Evolutionary conservation across 2,113 vertebrate species (phyloP).

Genomic region (Haplotaxodon microlepis): DNA sequence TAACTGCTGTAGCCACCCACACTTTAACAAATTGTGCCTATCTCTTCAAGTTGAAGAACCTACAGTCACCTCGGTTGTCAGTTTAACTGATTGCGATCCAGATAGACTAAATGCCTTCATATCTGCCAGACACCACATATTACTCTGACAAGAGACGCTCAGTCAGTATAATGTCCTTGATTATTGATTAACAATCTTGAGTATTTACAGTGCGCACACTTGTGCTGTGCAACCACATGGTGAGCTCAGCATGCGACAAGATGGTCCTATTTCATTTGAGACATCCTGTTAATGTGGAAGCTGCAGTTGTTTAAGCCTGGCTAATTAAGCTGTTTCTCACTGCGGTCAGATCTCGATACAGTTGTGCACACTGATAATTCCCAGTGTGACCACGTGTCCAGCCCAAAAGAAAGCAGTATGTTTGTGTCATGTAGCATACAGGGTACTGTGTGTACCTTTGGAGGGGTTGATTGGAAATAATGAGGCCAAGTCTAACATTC

Average conservation of each 20-base stretch:
- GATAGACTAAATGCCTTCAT: neutral
- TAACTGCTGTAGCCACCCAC: neutral
- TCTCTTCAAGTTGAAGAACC: neutral
- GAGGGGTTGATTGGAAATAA: neutral
- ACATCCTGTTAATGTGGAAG: neutral
- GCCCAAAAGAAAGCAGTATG: neutral
- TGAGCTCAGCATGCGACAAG: conserved; percentile 1
- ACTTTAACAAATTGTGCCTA: neutral
- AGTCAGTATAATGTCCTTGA: neutral
- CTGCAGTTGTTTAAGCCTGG: neutral
- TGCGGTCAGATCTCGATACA: neutral
- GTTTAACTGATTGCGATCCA: neutral
- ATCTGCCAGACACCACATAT: neutral
- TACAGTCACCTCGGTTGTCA: neutral
- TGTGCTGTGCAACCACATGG: neutral
- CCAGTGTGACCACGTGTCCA: neutral
- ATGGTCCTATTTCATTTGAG: neutral
- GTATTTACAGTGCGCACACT: conserved; percentile 5
- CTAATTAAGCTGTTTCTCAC: neutral
- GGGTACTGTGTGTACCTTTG: neutral
- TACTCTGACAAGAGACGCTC: neutral
- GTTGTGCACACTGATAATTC: neutral
- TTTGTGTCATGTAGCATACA: neutral
- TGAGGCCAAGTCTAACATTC: neutral
- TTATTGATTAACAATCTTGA: conserved; percentile 15